Evolutionary conservation across 1,140 invertebrate genomes (phyloP).

Genomic region (Aphaenogaster ashmeadi): DNA sequence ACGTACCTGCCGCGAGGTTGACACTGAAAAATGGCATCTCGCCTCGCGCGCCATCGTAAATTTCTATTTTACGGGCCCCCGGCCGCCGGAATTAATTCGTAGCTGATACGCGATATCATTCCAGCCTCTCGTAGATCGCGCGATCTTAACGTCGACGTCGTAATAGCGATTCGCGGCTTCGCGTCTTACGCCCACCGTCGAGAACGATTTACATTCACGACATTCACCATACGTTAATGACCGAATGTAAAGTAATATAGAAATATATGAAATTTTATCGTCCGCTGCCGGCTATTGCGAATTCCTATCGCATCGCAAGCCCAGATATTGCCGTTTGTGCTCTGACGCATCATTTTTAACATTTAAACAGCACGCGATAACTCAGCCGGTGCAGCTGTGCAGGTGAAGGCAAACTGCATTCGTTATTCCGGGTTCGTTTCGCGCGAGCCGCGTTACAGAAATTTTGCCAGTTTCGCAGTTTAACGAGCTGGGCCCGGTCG

Average conservation of each 20-base stretch:
- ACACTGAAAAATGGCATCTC: conserved; percentile 56
- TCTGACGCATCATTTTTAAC: conserved; percentile 32
- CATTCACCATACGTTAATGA: neutral
- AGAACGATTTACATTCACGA: neutral
- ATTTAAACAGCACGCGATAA: conserved; percentile 42
- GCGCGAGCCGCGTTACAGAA: conserved; percentile 55
- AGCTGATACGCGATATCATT: conserved; percentile 46
- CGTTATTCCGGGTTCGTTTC: conserved; percentile 59
- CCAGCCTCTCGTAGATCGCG: neutral
- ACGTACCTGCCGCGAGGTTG: conserved; percentile 48
- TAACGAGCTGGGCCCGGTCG: conserved; percentile 34
- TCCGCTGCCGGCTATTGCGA: neutral
- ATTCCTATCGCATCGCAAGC: neutral
- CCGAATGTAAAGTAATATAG: neutral
- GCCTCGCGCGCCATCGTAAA: conserved; percentile 43
- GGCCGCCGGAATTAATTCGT: conserved; percentile 52
- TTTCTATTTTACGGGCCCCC: conserved; percentile 38
- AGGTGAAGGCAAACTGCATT: conserved; percentile 53
- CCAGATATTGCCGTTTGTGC: neutral
- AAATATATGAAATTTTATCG: neutral
- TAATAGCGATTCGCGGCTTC: neutral
- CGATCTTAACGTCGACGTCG: conserved; percentile 10
- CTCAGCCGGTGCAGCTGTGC: conserved; percentile 25
- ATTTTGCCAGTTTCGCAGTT: conserved; percentile 57
- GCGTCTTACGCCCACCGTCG: neutral